Evolutionary conservation across 2,113 vertebrate species (phyloP).

Genomic region (Albula goreensis): DNA sequence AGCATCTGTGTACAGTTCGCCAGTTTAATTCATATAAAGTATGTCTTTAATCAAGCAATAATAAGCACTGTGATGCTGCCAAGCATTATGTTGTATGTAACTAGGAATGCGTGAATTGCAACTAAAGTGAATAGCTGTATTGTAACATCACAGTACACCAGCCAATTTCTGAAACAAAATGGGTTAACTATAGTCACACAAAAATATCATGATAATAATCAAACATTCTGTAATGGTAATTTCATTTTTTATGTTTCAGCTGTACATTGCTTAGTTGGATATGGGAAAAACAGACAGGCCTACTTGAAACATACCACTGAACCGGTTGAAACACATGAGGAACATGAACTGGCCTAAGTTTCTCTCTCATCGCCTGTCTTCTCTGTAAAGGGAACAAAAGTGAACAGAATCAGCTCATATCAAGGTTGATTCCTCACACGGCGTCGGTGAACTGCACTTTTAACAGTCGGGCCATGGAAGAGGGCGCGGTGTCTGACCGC

Average conservation of each 20-base stretch:
- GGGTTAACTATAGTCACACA: constrained; percentile 40
- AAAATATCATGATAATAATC: constrained; percentile 34
- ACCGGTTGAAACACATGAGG: not conserved
- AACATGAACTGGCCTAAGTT: not conserved
- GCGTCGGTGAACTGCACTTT: constrained; percentile 37
- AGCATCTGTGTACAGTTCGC: constrained; percentile 47
- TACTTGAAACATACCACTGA: not conserved
- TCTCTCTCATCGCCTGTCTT: not conserved
- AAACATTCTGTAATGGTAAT: not conserved
- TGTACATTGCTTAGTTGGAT: not conserved
- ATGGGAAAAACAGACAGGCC: not conserved
- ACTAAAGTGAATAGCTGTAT: constrained; percentile 15
- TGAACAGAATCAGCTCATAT: constrained; percentile 52
- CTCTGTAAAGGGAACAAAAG: constrained; percentile 33
- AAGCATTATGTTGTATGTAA: constrained; percentile 30
- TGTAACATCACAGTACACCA: constrained; percentile 17
- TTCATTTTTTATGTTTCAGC: not conserved
- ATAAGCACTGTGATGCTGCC: constrained; percentile 41
- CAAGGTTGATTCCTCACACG: constrained; percentile 43
- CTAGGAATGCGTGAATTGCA: constrained; percentile 27
- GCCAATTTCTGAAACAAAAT: constrained; percentile 24
- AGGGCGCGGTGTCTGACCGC: constrained; percentile 50
- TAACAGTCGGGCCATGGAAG: constrained; percentile 45
- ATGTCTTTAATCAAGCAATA: constrained; percentile 47
- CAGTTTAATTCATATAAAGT: constrained; percentile 46